These are phyloP conservation scores for Monopis laevigella DNA, from an alignment of 2,888 invertebrate species.

Conservation along the genomic window DNA sequence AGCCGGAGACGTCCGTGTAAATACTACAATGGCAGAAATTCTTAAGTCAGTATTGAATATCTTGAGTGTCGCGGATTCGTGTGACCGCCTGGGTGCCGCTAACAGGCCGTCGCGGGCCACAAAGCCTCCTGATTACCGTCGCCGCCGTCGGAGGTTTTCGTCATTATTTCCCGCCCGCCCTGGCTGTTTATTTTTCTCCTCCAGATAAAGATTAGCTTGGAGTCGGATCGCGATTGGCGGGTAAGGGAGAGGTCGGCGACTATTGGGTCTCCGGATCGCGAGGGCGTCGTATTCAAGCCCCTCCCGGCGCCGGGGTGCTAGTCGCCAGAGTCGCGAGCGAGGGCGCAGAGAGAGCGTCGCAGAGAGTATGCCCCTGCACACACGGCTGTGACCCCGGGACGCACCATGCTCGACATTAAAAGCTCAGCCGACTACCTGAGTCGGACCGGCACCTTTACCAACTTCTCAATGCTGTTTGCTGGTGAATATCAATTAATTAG, in stretches of 20 bases:
- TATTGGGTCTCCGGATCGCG: slow-evolving; percentile 24
- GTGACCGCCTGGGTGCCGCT: slow-evolving; percentile 33
- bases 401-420: slow-evolving; percentile 89
- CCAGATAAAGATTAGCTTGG: slow-evolving; percentile 62
- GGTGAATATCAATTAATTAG: slow-evolving; percentile 69
- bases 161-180: slow-evolving; percentile 57
- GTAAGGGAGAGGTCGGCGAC: slow-evolving; percentile 31
- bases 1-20: too few species aligned
- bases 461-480: slow-evolving; percentile 95
- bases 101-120: slow-evolving; percentile 52
- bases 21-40: too few species aligned
- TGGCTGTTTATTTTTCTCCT: slow-evolving; percentile 62
- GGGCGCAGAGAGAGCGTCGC: slow-evolving; percentile 13
- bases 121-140: slow-evolving; percentile 60
- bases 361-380: slow-evolving; percentile 21
- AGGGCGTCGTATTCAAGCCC: slow-evolving; percentile 15
- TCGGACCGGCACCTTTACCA: slow-evolving; percentile 91
- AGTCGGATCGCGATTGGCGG: slow-evolving; percentile 55
- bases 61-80: slow-evolving; percentile 44
- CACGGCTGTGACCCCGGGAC: slow-evolving; percentile 38
- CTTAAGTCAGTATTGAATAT: slow-evolving; percentile 45
- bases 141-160: slow-evolving; percentile 41
- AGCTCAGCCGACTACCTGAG: slow-evolving; percentile 90
- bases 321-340: slow-evolving; percentile 7
- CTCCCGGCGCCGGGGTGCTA: slow-evolving; percentile 17